Evolutionary conservation across 2,113 vertebrate genomes (phyloP).

Genomic region (Galeopterus variegatus): DNA sequence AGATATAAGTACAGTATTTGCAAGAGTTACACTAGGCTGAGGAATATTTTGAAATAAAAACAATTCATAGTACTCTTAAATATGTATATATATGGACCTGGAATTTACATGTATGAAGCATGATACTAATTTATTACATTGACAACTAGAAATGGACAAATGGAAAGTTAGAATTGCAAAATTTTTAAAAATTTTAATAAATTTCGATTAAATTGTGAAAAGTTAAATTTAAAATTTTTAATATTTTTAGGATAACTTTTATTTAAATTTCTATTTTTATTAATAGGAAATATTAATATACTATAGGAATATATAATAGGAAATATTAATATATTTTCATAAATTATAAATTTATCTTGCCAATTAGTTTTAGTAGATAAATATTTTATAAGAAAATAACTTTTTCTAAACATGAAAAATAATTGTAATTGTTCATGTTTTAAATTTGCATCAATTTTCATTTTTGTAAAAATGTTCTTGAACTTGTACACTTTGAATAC

Average conservation of each 20-base stretch:
- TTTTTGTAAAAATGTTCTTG: constrained; percentile 33
- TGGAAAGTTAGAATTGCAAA: background rate
- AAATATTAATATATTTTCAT: too few species aligned
- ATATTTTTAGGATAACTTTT: constrained; percentile 14
- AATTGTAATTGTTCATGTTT: background rate
- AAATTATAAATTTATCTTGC: background rate
- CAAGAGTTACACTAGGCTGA: background rate
- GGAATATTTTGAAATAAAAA: constrained; percentile 3
- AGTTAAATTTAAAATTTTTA: background rate
- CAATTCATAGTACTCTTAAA: background rate
- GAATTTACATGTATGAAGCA: background rate
- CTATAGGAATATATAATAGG: too few species aligned
- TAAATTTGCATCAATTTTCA: background rate
- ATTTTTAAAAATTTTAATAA: background rate
- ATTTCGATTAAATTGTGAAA: background rate
- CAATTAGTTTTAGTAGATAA: background rate
- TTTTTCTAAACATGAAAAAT: background rate
- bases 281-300: background rate
- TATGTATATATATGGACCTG: background rate
- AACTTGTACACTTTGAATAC: background rate
- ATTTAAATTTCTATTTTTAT: background rate
- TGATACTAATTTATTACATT: background rate
- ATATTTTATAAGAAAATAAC: too few species aligned
- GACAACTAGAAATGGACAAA: background rate
- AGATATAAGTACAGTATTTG: background rate